Percentiles rank a stretch among this genome's conserved stretches.
Conservation (phyloP, 2,797 vertebrate species). For the Sebastiscus tertius region DNA sequence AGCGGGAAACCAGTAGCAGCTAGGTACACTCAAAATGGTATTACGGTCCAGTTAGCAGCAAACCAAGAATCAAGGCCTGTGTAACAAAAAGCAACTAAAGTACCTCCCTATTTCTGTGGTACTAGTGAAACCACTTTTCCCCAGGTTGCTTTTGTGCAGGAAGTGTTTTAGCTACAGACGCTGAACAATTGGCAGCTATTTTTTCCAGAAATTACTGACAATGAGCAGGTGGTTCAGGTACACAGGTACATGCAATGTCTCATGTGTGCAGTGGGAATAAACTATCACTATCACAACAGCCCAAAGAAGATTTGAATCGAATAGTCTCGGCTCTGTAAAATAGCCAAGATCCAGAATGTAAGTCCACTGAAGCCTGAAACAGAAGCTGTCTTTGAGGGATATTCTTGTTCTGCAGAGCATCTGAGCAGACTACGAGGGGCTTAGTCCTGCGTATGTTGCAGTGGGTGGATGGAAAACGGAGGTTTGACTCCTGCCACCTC, state of each 20-base stretch:
- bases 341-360: background rate
- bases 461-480: slow-evolving; percentile 33
- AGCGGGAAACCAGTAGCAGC: slow-evolving; percentile 34
- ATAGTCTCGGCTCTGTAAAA: slow-evolving; percentile 15
- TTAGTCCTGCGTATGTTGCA: slow-evolving; percentile 9
- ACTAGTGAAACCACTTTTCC: background rate
- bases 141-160: background rate
- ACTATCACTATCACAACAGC: background rate
- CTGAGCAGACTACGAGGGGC: background rate
- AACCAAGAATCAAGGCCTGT: slow-evolving; percentile 5
- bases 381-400: slow-evolving; percentile 8
- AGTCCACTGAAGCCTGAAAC: slow-evolving; percentile 9
- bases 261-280: slow-evolving; percentile 5
- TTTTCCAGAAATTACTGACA: slow-evolving; percentile 18
- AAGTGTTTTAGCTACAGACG: slow-evolving; percentile 7
- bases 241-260: background rate
- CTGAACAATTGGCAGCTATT: slow-evolving; percentile 8
- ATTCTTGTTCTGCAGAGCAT: background rate
- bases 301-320: slow-evolving; percentile 27
- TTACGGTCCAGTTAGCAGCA: slow-evolving; percentile 17
- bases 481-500: slow-evolving; percentile 42
- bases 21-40: slow-evolving; percentile 14
- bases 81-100: background rate
- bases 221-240: slow-evolving; percentile 13
- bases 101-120: background rate